These are phyloP conservation scores for Trachelus stipa DNA, from an alignment of 2,888 invertebrate species.

Conservation along the genomic window DNA sequence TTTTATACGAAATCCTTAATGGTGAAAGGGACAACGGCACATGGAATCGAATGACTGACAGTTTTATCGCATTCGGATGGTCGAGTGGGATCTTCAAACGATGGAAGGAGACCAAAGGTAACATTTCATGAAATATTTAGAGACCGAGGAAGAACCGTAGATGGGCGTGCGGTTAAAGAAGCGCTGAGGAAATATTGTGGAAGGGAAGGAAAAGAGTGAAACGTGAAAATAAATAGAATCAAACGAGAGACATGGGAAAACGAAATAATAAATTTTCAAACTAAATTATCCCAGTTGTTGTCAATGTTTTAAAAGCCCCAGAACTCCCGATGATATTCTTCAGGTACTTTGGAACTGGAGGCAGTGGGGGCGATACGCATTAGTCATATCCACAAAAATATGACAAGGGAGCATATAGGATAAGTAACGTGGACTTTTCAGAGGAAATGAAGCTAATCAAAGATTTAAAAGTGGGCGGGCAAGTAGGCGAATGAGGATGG, in stretches of 20 bases:
- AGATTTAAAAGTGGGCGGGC: not conserved
- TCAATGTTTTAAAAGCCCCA: not conserved
- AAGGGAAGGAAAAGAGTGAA: not conserved
- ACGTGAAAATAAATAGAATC: not conserved
- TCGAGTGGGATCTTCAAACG: not conserved
- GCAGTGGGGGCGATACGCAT: too few relatives aligned
- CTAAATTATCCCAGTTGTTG: not conserved
- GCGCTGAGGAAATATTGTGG: not conserved
- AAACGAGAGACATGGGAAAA: not conserved
- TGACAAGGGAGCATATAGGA: not conserved
- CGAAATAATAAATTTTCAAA: not conserved
- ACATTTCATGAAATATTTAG: not conserved
- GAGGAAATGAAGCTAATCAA: not conserved
- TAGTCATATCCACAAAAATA: not conserved
- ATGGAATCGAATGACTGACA: not conserved
- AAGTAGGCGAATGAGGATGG: not conserved
- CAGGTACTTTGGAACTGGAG: too few relatives aligned
- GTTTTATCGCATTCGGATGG: not conserved
- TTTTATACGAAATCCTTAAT: not conserved
- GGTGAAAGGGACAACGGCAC: not conserved
- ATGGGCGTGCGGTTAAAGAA: not conserved
- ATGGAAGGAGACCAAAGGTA: not conserved
- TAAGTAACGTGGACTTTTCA: not conserved
- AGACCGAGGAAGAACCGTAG: not conserved
- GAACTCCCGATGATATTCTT: not conserved